A percentile compares a stretch with the other conserved stretches of the same genome.
Evolutionary conservation across 1,140 invertebrate genomes (phyloP).

Genomic region (Nephila pilipes): DNA sequence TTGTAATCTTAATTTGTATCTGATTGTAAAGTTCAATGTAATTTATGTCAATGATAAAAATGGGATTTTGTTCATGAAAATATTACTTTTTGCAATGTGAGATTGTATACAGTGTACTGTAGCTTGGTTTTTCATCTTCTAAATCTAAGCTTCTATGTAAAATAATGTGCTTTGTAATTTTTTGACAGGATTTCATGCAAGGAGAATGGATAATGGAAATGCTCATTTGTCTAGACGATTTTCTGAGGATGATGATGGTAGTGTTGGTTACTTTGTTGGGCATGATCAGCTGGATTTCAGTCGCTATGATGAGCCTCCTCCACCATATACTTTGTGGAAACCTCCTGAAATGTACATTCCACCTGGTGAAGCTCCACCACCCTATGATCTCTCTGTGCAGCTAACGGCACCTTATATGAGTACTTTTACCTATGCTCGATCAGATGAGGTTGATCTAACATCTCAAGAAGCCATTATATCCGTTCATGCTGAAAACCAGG

Average conservation of each 20-base stretch:
- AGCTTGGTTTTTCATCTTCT: no score
- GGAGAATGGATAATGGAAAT: constrained; percentile 74
- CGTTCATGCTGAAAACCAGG: constrained; percentile 69
- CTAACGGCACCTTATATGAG: constrained; percentile 59
- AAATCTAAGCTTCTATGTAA: no score
- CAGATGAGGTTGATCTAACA: constrained; percentile 8
- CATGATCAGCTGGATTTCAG: constrained; percentile 78
- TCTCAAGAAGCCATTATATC: constrained; percentile 54
- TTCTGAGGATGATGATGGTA: constrained; percentile 76
- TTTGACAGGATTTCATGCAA: constrained; percentile 72
- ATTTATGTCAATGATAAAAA: no score
- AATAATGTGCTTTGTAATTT: neutral
- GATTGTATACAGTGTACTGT: no score
- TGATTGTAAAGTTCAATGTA: no score
- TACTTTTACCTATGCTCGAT: constrained; percentile 48
- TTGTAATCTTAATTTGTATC: no score
- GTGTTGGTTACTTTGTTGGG: constrained; percentile 78
- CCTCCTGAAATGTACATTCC: constrained; percentile 79
- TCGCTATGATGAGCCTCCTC: constrained; percentile 78
- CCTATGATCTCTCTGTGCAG: constrained; percentile 78
- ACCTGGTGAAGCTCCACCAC: constrained; percentile 79
- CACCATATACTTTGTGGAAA: constrained; percentile 79
- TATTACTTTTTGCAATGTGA: no score
- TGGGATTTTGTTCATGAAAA: no score
- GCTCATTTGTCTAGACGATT: constrained; percentile 73